Evolutionary conservation across 2,113 vertebrate genomes (phyloP), one percentile per base, ranked within the genome.

Genomic region (Chloropsis hardwickii): DNA sequence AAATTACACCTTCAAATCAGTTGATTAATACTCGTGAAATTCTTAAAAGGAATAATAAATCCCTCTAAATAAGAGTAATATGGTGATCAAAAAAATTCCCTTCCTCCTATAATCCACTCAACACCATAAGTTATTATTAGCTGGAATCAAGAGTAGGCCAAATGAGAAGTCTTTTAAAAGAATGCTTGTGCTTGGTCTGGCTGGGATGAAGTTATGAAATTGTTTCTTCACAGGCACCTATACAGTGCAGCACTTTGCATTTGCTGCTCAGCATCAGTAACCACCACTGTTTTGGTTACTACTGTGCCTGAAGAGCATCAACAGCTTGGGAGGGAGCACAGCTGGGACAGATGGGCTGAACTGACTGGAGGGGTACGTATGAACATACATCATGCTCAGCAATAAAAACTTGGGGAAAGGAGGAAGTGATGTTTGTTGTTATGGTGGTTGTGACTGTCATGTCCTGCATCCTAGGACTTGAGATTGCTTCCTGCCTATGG

Each of bases 331-430:
- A 67, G 13, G n/a, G 2, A 9, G 48, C 13, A 40, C 21, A 54
- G 3, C 6, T 35, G 40, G 17, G 5, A 70, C 22, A 70, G 15
- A 10, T 61, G 51, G 39, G 8, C 13, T 20, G 6, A 57, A 44
- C 11, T 53, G 22, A n/a, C 28, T 14, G 20, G 25, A 40, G 10
- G 10, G 5, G 7, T 53, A 10, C 2, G 6, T 6, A 19, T 33
- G 35, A 83, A 33, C 15, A 8, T 8, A 8, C 14, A 29, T 6
- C 12, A 3, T 10, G 19, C 5, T 61, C 29, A 82, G 18, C 5
- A 39, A 33, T 21, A 57, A 56, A 77, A 80, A 4, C 8, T 50
- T 0, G 0, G 5, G 17, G 16, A 33, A 71, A 42, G 14, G 13
- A 80, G 18, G 12, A 86, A 60, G 50, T 61, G 12, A 8, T 33